These are phyloP conservation scores for Apogon hyalosoma DNA, from an alignment of 2,797 vertebrate genomes.

Conservation along the genomic window DNA sequence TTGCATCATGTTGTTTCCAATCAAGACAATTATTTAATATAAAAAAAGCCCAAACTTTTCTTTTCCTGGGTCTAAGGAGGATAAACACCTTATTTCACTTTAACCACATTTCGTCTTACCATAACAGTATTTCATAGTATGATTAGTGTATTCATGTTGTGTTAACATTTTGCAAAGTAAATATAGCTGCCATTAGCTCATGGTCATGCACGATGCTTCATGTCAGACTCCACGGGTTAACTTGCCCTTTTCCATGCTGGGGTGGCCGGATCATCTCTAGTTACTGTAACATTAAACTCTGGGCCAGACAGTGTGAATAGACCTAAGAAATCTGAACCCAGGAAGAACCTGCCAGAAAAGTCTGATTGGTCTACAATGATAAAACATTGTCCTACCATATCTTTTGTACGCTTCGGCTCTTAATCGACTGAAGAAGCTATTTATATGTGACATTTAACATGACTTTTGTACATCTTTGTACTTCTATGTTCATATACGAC, in stretches of 20 bases:
- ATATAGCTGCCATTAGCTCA: not conserved
- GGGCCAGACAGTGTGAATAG: constrained; percentile 31
- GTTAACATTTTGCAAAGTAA: too few relatives aligned
- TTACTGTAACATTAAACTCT: constrained; percentile 69
- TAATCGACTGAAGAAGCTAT: not conserved
- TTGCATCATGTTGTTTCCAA: too few relatives aligned
- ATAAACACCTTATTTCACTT: not conserved
- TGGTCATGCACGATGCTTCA: not conserved
- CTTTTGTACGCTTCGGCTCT: not conserved
- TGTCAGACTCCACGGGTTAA: constrained; percentile 29
- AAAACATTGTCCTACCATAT: constrained; percentile 8
- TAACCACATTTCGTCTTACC: not conserved
- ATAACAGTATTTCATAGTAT: not conserved
- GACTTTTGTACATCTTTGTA: not conserved
- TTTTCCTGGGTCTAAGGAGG: not conserved
- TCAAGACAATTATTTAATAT: too few relatives aligned
- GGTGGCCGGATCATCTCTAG: constrained; percentile 50
- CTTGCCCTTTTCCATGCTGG: constrained; percentile 46
- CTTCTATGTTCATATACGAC: too few relatives aligned
- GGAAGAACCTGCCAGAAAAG: constrained; percentile 31
- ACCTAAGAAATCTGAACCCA: constrained; percentile 59
- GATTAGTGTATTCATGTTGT: not conserved
- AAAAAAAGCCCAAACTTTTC: too few relatives aligned
- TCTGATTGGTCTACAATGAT: constrained; percentile 5
- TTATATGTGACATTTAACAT: not conserved